Evolutionary conservation across 1,140 invertebrate species (phyloP), one percentile per base, ranked within the genome.

Genomic region (Manduca sexta): DNA sequence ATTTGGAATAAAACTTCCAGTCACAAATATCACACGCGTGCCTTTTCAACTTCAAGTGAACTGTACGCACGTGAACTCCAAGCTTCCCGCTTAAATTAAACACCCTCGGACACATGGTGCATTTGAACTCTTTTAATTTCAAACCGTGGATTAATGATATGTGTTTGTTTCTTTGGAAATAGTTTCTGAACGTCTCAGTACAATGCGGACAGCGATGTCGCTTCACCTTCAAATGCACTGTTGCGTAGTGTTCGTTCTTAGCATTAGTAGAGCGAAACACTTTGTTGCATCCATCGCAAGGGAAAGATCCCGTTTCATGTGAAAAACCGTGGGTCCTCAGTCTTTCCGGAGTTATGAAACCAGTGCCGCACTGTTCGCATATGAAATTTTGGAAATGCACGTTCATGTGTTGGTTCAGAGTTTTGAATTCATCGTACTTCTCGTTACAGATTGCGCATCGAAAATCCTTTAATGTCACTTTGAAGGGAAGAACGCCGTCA

Each of bases 311-410:
- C 2, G 67, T 84, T 44, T 77, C 74, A 31, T 89, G 87, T 0
- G 81, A 76, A 29, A 75, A 79, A 0, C 68, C 60, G 37, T 89
- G 88, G 0, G 69, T 75, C 16, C 79, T 62, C 12, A 85, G 48
- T 18, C 82, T 58, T 34, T 71, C 71, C 4, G 76, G 75, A 0
- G 82, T 79, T 5, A 82, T 69, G 68, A 89, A 95, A 1, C 90
- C 91, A 50, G 94, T 93, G 0, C 88, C 88, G 62, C 95, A 96
- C 13, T 93, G 88, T 50, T 94, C 93, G 64, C 95, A 96, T 49
- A 93, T 91, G 64, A 93, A 94, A 33, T 74, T 79, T 38, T 79
- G 75, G 21, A 77, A 82, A 40, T 88, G 86, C 3, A 85, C 61
- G 38, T 82, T 80, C 77, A 86, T 81, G 17, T 88, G 87, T 4